Evolutionary conservation across 2,113 vertebrate genomes (phyloP).

Genomic region (Origma solitaria): DNA sequence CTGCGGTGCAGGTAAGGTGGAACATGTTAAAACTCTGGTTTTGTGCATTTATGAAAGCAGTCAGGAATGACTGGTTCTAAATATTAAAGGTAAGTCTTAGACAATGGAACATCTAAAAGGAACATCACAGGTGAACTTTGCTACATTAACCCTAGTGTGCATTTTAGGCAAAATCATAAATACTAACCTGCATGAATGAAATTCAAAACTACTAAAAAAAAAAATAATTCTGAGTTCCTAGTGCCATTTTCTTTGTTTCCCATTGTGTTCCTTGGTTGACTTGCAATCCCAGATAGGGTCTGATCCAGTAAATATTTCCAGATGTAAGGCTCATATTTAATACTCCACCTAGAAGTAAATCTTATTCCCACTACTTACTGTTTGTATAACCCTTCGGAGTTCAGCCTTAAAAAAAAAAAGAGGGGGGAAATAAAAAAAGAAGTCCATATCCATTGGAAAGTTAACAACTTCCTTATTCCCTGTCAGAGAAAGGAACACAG

Average conservation of each 20-base stretch:
- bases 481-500: background rate
- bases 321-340: constrained; percentile 44
- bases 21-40: background rate
- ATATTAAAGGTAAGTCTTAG: background rate
- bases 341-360: constrained; percentile 26
- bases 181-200: background rate
- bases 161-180: background rate
- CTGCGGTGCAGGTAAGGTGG: background rate
- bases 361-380: constrained; percentile 44
- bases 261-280: background rate
- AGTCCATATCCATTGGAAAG: background rate
- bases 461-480: background rate
- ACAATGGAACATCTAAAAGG: background rate
- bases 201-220: background rate
- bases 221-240: background rate
- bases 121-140: background rate
- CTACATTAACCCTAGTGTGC: background rate
- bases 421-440: background rate
- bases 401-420: background rate
- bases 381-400: constrained; percentile 38
- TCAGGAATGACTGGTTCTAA: background rate
- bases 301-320: constrained; percentile 47
- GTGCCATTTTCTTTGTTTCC: background rate
- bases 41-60: background rate
- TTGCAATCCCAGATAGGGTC: background rate